These are phyloP conservation scores for Papilio elwesi DNA, from an alignment of 2,888 invertebrate species.

Conservation along the genomic window DNA sequence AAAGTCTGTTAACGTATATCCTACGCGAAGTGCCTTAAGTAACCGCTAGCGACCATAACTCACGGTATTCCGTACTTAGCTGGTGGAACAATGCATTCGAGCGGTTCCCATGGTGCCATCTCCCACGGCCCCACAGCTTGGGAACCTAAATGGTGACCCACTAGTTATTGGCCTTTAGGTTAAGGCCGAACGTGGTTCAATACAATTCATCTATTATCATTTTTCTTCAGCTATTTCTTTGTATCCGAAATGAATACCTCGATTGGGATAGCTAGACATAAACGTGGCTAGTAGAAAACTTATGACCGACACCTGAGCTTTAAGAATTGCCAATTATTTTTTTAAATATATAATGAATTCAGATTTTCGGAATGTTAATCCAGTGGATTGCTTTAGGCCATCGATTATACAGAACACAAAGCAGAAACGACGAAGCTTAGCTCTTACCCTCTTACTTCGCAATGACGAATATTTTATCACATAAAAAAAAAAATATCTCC, in stretches of 20 bases:
- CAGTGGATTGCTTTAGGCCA: too few relatives aligned
- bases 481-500: too few relatives aligned
- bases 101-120: constrained; percentile 47
- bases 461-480: too few relatives aligned
- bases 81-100: constrained; percentile 46
- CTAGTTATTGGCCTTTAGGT: constrained; percentile 48
- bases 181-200: constrained; percentile 47
- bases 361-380: too few relatives aligned
- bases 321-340: too few relatives aligned
- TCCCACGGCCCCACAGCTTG: constrained; percentile 51
- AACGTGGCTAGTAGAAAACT: too few relatives aligned
- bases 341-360: too few relatives aligned
- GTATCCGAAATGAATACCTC: background rate
- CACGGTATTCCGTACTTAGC: constrained; percentile 32
- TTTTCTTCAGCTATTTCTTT: background rate
- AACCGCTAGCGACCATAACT: constrained; percentile 16
- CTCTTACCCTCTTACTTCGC: too few relatives aligned
- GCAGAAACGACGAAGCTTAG: too few relatives aligned
- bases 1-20: constrained; percentile 19
- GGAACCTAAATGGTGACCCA: constrained; percentile 49
- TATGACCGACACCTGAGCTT: too few relatives aligned
- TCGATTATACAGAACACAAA: too few relatives aligned
- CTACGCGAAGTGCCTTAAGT: constrained; percentile 16
- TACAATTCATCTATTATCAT: background rate
- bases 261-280: too few relatives aligned